Evolutionary conservation across 2,113 vertebrate species (phyloP).

Genomic region (Chamaetylas fuelleborni): DNA sequence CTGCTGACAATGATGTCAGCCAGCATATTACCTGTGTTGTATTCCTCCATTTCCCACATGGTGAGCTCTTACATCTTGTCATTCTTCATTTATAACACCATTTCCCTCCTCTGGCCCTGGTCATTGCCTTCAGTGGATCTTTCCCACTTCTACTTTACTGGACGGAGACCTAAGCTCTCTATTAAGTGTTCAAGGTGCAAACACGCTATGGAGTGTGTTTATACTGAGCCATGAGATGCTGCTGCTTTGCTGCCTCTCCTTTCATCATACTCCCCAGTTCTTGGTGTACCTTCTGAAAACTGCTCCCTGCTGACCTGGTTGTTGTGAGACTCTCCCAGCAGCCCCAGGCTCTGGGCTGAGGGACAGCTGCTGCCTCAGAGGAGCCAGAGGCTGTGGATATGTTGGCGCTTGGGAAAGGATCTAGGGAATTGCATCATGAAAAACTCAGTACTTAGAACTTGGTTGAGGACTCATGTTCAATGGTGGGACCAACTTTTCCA

Average conservation of each 20-base stretch:
- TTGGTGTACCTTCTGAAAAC: neutral
- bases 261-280: neutral
- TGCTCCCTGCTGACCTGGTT: neutral
- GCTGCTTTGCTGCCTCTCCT: neutral
- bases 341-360: neutral
- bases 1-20: neutral
- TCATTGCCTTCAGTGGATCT: neutral
- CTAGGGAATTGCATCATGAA: neutral
- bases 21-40: neutral
- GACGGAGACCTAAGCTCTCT: neutral
- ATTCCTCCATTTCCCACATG: neutral
- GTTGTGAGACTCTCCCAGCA: neutral
- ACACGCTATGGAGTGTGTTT: neutral
- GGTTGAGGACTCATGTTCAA: neutral
- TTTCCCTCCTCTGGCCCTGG: neutral
- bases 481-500: neutral
- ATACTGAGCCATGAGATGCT: neutral
- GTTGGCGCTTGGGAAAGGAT: neutral
- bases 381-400: fast-evolving
- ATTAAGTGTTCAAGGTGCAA: neutral
- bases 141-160: neutral
- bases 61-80: neutral
- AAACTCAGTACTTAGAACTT: neutral
- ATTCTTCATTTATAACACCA: neutral
- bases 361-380: neutral